These are phyloP conservation scores for Elephas maximus DNA, from an alignment of 2,113 vertebrate species.

Conservation along the genomic window DNA sequence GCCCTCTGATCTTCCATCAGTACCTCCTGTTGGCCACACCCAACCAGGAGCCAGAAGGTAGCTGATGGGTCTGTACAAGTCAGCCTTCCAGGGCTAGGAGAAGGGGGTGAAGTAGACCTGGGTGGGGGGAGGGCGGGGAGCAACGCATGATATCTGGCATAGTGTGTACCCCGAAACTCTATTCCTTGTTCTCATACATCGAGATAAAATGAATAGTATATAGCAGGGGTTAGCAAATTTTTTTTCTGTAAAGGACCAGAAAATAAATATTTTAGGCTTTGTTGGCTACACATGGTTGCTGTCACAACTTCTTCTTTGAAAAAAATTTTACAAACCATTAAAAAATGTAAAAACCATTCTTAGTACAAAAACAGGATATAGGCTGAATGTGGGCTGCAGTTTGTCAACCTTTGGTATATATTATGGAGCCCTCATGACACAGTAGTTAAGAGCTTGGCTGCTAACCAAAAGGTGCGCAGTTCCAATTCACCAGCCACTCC, in stretches of 20 bases:
- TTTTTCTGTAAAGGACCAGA: background rate
- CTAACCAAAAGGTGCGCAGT: too few relatives aligned
- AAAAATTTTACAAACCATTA: background rate
- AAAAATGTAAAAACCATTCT: background rate
- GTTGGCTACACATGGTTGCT: background rate
- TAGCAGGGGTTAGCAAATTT: background rate
- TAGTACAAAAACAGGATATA: background rate
- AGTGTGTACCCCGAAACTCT: background rate
- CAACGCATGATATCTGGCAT: background rate
- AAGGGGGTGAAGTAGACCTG: background rate
- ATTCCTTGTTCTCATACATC: too few relatives aligned
- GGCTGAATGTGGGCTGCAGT: background rate
- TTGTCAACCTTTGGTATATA: background rate
- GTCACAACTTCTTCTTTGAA: background rate
- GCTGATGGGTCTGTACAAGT: too few relatives aligned
- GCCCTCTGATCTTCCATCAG: background rate
- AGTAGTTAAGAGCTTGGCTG: too few relatives aligned
- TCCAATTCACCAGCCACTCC: too few relatives aligned
- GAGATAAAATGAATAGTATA: too few relatives aligned
- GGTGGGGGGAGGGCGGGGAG: too few relatives aligned
- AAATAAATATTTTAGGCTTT: background rate
- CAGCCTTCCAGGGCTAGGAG: background rate
- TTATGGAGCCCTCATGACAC: too few relatives aligned
- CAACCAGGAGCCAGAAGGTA: background rate
- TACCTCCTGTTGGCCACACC: accelerated